These are phyloP conservation scores for Parnassius mnemosyne DNA, from an alignment of 2,888 invertebrate genomes.

Conservation along the genomic window DNA sequence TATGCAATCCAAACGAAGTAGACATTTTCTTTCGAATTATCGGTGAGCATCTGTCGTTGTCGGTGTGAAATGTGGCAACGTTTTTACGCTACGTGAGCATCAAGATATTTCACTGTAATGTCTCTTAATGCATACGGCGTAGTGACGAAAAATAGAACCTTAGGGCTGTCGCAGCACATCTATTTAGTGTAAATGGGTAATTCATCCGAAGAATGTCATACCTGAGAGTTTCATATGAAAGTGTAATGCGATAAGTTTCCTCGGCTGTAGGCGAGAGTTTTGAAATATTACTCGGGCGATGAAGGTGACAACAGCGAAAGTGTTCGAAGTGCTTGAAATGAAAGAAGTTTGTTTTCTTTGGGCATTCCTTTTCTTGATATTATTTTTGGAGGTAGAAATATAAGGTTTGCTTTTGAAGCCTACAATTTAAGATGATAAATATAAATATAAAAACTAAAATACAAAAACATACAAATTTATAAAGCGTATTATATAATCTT, in stretches of 20 bases:
- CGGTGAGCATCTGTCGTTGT: constrained; percentile 23
- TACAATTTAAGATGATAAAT: too few relatives aligned
- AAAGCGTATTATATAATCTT: too few relatives aligned
- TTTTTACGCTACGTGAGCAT: constrained; percentile 23
- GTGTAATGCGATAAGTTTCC: constrained; percentile 45
- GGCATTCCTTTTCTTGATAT: constrained; percentile 2
- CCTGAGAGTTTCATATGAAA: constrained; percentile 25
- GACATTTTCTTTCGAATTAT: constrained; percentile 21
- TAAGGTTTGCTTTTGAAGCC: too few relatives aligned
- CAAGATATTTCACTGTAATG: constrained; percentile 25
- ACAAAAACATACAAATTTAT: too few relatives aligned
- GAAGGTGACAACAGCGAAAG: constrained; percentile 24
- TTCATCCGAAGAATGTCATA: constrained; percentile 14
- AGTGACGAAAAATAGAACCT: constrained; percentile 8
- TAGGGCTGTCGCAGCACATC: constrained; percentile 14
- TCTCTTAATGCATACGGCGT: constrained; percentile 17
- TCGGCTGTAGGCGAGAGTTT: constrained; percentile 41
- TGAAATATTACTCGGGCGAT: constrained; percentile 46
- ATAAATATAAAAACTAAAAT: too few relatives aligned
- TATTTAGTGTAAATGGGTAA: constrained; percentile 11
- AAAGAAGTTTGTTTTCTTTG: constrained; percentile 7
- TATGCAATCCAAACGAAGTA: neutral
- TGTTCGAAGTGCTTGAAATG: constrained; percentile 18
- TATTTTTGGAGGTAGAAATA: neutral
- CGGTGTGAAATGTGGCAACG: constrained; percentile 22